A percentile compares a stretch with the other conserved stretches of the same genome.
These are phyloP conservation scores for Ochropleura plecta DNA, from an alignment of 2,888 invertebrate species.

Conservation along the genomic window DNA sequence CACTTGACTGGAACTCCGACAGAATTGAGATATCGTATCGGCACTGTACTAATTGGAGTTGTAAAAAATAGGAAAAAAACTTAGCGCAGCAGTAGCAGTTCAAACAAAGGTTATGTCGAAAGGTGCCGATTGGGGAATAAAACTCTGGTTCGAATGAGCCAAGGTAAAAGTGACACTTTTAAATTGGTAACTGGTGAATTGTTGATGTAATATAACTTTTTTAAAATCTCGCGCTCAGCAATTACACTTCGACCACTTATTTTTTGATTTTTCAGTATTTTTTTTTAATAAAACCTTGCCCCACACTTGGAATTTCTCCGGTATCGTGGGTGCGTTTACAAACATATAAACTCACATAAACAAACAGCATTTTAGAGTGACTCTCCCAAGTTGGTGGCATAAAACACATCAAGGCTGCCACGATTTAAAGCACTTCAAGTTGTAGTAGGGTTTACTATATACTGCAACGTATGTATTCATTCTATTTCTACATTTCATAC, in stretches of 20 bases:
- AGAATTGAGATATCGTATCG: slow-evolving; percentile 51
- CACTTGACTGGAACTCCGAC: slow-evolving; percentile 26
- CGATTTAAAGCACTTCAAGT: too few species aligned
- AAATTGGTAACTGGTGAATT: neutral
- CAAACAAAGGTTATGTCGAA: neutral
- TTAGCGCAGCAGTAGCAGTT: neutral
- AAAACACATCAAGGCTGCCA: neutral
- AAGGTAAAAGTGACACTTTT: neutral
- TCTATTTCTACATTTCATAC: too few species aligned
- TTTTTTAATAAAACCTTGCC: too few species aligned
- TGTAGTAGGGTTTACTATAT: neutral
- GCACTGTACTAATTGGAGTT: slow-evolving; percentile 45
- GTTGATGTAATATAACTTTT: neutral
- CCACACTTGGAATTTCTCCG: too few species aligned
- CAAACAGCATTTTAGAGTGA: neutral
- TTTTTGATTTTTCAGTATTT: neutral
- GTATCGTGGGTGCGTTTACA: too few species aligned
- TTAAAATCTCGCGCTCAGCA: neutral
- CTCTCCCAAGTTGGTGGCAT: neutral
- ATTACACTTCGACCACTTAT: neutral
- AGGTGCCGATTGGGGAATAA: neutral
- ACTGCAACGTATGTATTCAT: too few species aligned
- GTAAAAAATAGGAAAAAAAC: slow-evolving; percentile 33
- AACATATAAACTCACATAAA: too few species aligned
- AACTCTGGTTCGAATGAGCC: neutral